Percentiles rank a stretch among this genome's conserved stretches.
phyloP scores from a whole-genome alignment of 2,888 invertebrate genomes.

The Lasioglossum morio region DNA sequence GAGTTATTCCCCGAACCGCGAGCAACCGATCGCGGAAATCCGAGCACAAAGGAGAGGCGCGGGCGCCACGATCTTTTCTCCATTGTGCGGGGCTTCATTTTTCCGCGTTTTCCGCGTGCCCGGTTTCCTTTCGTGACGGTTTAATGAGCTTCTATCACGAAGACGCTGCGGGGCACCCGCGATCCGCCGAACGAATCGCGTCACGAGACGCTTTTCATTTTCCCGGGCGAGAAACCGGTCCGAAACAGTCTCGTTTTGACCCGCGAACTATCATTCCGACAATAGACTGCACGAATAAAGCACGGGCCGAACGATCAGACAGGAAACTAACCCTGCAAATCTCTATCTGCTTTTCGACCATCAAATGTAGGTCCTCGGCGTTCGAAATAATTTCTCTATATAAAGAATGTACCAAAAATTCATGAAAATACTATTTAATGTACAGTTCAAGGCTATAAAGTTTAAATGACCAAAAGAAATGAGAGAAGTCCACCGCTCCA shows the following conservation, averaged over 20 bases:
- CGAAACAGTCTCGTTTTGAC: neutral
- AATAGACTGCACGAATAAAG: neutral
- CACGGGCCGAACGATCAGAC: neutral
- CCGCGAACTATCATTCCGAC: neutral
- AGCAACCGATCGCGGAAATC: constrained; percentile 24
- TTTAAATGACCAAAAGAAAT: too few species aligned
- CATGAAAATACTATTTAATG: neutral
- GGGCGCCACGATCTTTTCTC: constrained; percentile 10
- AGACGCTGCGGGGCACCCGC: constrained; percentile 38
- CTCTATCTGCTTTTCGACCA: neutral
- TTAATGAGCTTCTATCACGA: constrained; percentile 51
- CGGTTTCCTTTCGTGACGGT: constrained; percentile 45
- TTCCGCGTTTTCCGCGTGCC: constrained; percentile 35
- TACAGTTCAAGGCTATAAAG: too few species aligned
- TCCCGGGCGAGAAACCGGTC: neutral
- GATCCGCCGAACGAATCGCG: constrained; percentile 33
- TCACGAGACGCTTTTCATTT: constrained; percentile 52
- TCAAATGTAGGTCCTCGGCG: neutral
- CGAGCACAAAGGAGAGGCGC: constrained; percentile 35
- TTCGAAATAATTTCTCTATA: neutral
- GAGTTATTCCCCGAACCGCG: constrained; percentile 13
- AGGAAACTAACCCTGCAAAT: neutral
- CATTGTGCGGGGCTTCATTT: constrained; percentile 44
- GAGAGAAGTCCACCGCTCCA: too few species aligned
- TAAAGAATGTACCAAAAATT: neutral